These are phyloP conservation scores for Geodia barretti DNA, from an alignment of 37 sponge, comb jelly and placozoan genomes.

Conservation along the genomic window DNA sequence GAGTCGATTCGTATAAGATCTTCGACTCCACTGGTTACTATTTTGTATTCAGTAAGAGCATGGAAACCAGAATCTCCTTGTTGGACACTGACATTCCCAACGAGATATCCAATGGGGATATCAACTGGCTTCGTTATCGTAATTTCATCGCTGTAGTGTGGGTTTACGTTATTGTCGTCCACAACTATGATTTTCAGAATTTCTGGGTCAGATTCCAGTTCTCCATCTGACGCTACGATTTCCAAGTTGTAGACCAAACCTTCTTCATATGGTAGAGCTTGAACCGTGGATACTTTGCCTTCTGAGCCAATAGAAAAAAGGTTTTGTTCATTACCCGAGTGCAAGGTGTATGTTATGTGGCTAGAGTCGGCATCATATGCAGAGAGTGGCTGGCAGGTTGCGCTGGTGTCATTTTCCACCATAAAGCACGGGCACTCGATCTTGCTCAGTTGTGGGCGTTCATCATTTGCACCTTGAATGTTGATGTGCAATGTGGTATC, in stretches of 20 bases:
- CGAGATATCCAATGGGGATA: conserved; percentile 31
- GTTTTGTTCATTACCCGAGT: conserved; percentile 26
- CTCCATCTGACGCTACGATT: conserved; percentile 42
- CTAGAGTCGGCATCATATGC: conserved; percentile 57
- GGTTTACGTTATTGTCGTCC: conserved; percentile 41
- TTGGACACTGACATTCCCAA: conserved; percentile 22
- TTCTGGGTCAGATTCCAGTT: conserved; percentile 13
- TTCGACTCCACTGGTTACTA: not conserved
- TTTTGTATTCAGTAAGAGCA: conserved; percentile 30
- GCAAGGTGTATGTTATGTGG: conserved; percentile 31
- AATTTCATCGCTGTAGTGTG: not conserved
- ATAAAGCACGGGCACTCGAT: conserved; percentile 71
- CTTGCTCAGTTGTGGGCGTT: conserved; percentile 52
- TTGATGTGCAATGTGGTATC: conserved; percentile 35
- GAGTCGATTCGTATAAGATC: conserved; percentile 35
- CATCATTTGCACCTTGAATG: conserved; percentile 46
- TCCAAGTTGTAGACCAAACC: conserved; percentile 12
- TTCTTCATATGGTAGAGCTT: conserved; percentile 28
- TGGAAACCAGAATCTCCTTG: conserved; percentile 61
- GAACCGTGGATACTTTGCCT: conserved; percentile 36
- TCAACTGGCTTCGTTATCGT: conserved; percentile 30
- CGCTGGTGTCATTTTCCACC: conserved; percentile 22
- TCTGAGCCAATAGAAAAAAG: conserved; percentile 51
- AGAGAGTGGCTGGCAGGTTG: conserved; percentile 38
- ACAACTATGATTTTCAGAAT: conserved; percentile 43